Conservation (phyloP, 2,888 invertebrate genomes). For the Heliconius aoede region DNA sequence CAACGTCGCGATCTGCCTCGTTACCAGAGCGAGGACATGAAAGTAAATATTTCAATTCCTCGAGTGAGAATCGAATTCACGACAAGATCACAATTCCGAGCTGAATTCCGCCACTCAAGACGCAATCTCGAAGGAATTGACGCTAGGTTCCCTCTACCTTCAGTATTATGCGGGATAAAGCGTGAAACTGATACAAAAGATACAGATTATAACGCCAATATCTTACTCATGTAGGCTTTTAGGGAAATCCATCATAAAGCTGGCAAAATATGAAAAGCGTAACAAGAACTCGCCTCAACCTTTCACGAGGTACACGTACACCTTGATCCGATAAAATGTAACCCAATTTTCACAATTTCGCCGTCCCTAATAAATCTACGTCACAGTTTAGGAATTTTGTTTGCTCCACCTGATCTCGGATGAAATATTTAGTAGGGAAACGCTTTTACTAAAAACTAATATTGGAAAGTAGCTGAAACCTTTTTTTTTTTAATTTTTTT, state of each 20-base stretch:
- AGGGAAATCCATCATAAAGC: constrained; percentile 12
- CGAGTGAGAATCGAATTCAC: no score
- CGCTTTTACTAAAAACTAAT: constrained; percentile 36
- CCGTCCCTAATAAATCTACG: constrained; percentile 47
- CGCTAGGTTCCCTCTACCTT: not conserved
- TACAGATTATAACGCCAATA: constrained; percentile 13
- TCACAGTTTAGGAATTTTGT: constrained; percentile 46
- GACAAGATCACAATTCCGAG: no score
- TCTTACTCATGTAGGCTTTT: constrained; percentile 13
- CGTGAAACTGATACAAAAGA: not conserved
- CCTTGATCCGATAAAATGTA: constrained; percentile 47
- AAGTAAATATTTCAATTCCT: no score
- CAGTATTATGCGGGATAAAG: not conserved
- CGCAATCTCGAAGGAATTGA: no score
- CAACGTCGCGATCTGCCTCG: no score
- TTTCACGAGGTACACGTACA: constrained; percentile 37
- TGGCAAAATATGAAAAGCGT: constrained; percentile 29
- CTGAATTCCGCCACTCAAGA: no score
- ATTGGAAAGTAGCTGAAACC: constrained; percentile 15
- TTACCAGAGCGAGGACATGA: no score
- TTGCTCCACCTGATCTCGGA: constrained; percentile 44
- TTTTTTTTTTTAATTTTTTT: constrained; percentile 6
- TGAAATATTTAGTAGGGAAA: constrained; percentile 42
- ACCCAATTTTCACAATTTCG: constrained; percentile 46
- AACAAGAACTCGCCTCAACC: constrained; percentile 33